A percentile compares a stretch with the other conserved stretches of the same genome.
These are phyloP conservation scores for Thalassophryne amazonica DNA, from an alignment of 2,797 vertebrate species.

Conservation along the genomic window DNA sequence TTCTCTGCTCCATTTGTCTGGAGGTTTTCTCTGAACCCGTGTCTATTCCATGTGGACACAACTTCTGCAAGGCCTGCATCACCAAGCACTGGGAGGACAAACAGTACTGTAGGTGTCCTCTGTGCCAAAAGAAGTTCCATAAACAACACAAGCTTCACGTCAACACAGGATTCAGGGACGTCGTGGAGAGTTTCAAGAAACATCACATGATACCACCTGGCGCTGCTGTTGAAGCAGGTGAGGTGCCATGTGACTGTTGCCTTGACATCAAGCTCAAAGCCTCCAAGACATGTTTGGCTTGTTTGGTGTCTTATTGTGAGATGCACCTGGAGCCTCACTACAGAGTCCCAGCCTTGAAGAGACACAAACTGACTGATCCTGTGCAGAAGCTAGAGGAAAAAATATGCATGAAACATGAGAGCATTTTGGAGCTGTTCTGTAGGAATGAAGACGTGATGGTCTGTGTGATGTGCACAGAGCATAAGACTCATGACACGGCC, in stretches of 20 bases:
- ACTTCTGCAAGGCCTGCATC: slow-evolving; percentile 55
- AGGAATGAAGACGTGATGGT: slow-evolving; percentile 9
- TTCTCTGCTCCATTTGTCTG: slow-evolving; percentile 52
- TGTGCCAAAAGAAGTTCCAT: slow-evolving; percentile 39
- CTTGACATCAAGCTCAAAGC: slow-evolving; percentile 20
- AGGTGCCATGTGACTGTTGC: slow-evolving; percentile 55
- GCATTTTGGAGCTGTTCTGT: slow-evolving; percentile 37
- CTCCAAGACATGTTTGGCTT: slow-evolving; percentile 54
- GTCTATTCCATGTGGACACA: slow-evolving; percentile 60
- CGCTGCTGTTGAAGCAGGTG: not conserved
- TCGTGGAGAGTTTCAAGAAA: slow-evolving; percentile 48
- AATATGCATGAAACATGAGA: slow-evolving; percentile 48
- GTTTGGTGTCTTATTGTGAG: slow-evolving; percentile 45
- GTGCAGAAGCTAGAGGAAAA: slow-evolving; percentile 35
- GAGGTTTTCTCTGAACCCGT: slow-evolving; percentile 53
- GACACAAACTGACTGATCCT: slow-evolving; percentile 46
- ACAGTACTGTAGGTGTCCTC: slow-evolving; percentile 30
- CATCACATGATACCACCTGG: not conserved
- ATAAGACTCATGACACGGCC: slow-evolving; percentile 16
- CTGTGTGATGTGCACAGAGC: slow-evolving; percentile 45
- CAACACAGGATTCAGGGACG: slow-evolving; percentile 45
- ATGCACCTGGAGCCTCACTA: slow-evolving; percentile 44
- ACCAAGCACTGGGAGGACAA: slow-evolving; percentile 32
- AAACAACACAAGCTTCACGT: slow-evolving; percentile 34
- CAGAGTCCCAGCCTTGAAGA: slow-evolving; percentile 31